These are phyloP conservation scores for Emydura subglobosa DNA, from an alignment of 2,113 vertebrate species.

Conservation along the genomic window DNA sequence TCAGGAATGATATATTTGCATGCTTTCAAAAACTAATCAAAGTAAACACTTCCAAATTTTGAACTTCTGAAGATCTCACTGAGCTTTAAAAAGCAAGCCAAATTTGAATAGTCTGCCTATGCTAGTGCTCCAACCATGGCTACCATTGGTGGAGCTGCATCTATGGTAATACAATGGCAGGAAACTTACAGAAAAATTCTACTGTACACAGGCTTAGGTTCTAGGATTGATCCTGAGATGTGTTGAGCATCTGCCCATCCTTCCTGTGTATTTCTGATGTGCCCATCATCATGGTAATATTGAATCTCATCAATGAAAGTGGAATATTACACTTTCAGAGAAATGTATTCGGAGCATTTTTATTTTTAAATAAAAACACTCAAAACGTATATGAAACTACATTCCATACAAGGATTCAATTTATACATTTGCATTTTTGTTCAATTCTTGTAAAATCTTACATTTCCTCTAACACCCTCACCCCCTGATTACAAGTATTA, in stretches of 20 bases:
- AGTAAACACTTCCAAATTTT: not conserved
- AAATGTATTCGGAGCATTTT: not conserved
- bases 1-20: not conserved
- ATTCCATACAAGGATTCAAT: conserved; percentile 14
- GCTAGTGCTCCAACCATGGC: not conserved
- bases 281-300: not conserved
- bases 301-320: not conserved
- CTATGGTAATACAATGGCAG: not conserved
- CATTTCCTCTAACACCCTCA: conserved; percentile 24
- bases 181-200: not conserved
- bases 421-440: not conserved
- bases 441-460: conserved; percentile 27
- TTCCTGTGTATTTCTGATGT: not conserved
- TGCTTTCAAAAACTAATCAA: not conserved
- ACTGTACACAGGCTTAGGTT: not conserved
- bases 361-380: not conserved
- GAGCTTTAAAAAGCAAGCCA: conserved; percentile 9
- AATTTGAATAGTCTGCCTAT: not conserved
- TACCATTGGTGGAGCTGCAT: not conserved
- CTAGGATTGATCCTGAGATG: not conserved
- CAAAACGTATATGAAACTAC: not conserved
- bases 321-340: not conserved
- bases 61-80: not conserved
- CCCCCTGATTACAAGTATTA: not conserved
- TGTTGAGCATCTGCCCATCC: not conserved